A percentile compares a stretch with the other conserved stretches of the same genome.
Conservation (phyloP, 2,113 vertebrate genomes). For the Laticauda laticaudata region DNA sequence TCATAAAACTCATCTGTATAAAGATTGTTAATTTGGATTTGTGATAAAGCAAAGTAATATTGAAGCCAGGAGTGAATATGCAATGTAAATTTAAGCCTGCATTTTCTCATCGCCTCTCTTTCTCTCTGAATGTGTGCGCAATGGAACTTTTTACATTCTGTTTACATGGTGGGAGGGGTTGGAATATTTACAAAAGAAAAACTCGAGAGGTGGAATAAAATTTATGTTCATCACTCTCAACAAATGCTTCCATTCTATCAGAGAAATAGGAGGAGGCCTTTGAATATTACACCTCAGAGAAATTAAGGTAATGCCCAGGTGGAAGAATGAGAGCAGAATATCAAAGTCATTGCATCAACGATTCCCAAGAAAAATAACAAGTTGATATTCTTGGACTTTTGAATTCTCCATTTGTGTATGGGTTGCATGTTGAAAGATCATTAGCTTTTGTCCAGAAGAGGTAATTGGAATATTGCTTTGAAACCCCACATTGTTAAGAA, state of each 20-base stretch:
- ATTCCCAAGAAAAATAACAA: background rate
- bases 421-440: background rate
- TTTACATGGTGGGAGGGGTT: too few relatives aligned
- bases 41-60: too few relatives aligned
- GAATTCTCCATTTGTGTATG: background rate
- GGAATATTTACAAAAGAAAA: conserved; percentile 15
- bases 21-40: too few relatives aligned
- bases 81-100: too few relatives aligned
- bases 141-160: too few relatives aligned
- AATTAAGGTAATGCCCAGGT: background rate
- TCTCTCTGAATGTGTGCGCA: too few relatives aligned
- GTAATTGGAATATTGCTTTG: background rate
- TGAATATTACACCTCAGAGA: background rate
- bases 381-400: background rate
- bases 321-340: background rate
- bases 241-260: background rate
- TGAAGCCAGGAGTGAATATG: too few relatives aligned
- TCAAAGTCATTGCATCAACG: background rate
- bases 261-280: background rate
- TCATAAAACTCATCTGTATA: too few relatives aligned
- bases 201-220: conserved; percentile 9
- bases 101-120: too few relatives aligned
- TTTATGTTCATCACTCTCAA: background rate
- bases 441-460: background rate
- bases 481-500: background rate